Evolutionary conservation across 2,113 vertebrate species (phyloP).

Genomic region (Ptyas mucosa): DNA sequence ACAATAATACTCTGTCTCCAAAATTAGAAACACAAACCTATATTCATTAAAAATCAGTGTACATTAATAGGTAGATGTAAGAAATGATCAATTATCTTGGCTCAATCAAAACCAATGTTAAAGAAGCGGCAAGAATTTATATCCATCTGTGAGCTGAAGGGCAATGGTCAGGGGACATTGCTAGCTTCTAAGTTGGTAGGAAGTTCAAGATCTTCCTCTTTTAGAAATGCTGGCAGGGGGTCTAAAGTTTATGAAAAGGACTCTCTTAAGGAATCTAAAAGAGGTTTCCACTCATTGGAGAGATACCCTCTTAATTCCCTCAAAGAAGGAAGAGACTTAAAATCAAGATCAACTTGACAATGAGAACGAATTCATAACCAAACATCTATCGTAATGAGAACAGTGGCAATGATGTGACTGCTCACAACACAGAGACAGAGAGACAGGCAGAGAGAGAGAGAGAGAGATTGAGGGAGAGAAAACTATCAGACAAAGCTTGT

Average conservation of each 20-base stretch:
- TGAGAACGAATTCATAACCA: constrained; percentile 51
- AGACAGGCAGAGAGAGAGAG: constrained; percentile 35
- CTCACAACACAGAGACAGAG: constrained; percentile 59
- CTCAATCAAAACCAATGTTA: not conserved
- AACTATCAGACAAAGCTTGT: constrained; percentile 36
- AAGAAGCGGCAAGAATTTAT: not conserved
- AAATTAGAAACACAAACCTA: not conserved
- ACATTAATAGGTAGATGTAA: not conserved
- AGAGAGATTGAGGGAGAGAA: constrained; percentile 45
- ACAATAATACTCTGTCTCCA: not conserved
- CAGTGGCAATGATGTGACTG: constrained; percentile 60
- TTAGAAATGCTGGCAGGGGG: not conserved
- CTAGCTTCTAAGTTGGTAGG: not conserved
- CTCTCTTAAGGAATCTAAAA: rapidly evolving
- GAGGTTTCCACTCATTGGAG: not conserved
- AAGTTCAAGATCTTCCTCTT: not conserved
- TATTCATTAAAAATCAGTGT: not conserved
- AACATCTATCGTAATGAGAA: constrained; percentile 56
- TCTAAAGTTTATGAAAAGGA: not conserved
- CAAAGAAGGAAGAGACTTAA: constrained; percentile 73
- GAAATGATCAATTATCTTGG: not conserved
- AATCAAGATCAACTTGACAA: constrained; percentile 70
- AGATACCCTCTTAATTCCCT: constrained; percentile 26
- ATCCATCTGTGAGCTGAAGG: not conserved
- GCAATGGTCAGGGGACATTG: not conserved